Base-by-base conservation (phyloP, 2,113 vertebrate genomes). In the Oryzias woworae region DNA sequence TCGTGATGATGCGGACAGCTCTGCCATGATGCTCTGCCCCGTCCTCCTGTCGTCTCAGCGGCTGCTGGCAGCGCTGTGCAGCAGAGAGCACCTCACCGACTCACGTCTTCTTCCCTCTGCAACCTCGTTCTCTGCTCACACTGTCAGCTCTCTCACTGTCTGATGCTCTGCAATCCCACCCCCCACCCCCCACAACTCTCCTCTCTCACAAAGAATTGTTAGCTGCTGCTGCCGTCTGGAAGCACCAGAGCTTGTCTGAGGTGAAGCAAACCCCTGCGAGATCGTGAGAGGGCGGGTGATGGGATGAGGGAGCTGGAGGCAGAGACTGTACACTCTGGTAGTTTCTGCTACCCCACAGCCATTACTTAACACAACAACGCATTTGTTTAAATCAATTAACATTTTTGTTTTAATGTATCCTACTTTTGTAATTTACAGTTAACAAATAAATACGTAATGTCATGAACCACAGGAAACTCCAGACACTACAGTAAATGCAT, bases 171-270 rank as follows among this genome's bases (percentile, higher is more conserved):
- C 74, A 51, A 31, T 26, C 44, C 49, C 60, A 22, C 43, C 12
- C 52, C 44, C 44, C n/a, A 0, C 7, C 43, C 42, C 31, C 62
- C 20, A 43, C n/a, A 22, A n/a, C 50, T n/a, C 66, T 68, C 66
- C 71, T 63, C 63, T 57, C 67, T 92, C 92, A 95, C 95, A 96
- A 95, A 95, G 94, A 91, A 94, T 95, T 93, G 94, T 96, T 95
- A 95, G 93, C 93, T 77, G 66, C 61, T 57, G 81, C 80, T 93
- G 93, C 92, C 93, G 94, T 93, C 92, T 89, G 89, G 90, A 87
- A 87, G 92, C 85, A 90, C 94, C 90, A 88, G 90, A 78, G 93
- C 90, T 91, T 94, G 91, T 89, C 93, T 93, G 94, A 93, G 85
- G 86, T 86, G 78, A 85, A 87, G 91, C 85, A 69, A 93, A 91